Evolutionary conservation across 2,888 invertebrate species (phyloP).

Genomic region (Pandemis corylana): DNA sequence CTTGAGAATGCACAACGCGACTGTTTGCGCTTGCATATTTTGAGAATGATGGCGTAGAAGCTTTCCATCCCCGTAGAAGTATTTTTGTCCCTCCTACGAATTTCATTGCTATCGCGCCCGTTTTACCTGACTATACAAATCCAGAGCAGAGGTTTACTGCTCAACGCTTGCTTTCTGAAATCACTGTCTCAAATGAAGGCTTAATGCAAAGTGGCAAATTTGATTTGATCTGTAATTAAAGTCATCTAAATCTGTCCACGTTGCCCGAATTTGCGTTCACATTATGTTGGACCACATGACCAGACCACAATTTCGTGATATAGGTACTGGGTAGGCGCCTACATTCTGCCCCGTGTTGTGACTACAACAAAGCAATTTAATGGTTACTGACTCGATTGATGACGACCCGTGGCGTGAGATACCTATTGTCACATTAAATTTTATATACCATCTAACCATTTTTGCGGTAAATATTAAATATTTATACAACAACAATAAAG

Average conservation of each 20-base stretch:
- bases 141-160: no score
- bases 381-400: slow-evolving; percentile 7
- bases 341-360: slow-evolving; percentile 15
- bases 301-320: not conserved
- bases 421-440: slow-evolving; percentile 19
- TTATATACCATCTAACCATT: not conserved
- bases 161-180: not conserved
- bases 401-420: slow-evolving; percentile 5
- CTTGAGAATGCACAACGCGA: no score
- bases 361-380: slow-evolving; percentile 30
- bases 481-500: slow-evolving; percentile 14
- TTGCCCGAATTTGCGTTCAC: not conserved
- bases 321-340: not conserved
- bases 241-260: not conserved
- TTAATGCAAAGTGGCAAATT: not conserved
- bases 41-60: no score
- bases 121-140: no score
- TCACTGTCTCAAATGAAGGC: no score
- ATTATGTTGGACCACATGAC: not conserved
- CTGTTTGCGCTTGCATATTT: no score
- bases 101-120: no score
- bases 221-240: not conserved
- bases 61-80: no score
- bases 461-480: slow-evolving; percentile 1
- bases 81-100: no score